A percentile compares a stretch with the other conserved stretches of the same genome.
These are phyloP conservation scores for Oophaga sylvatica DNA, from an alignment of 2,797 vertebrate species.

Conservation along the genomic window DNA sequence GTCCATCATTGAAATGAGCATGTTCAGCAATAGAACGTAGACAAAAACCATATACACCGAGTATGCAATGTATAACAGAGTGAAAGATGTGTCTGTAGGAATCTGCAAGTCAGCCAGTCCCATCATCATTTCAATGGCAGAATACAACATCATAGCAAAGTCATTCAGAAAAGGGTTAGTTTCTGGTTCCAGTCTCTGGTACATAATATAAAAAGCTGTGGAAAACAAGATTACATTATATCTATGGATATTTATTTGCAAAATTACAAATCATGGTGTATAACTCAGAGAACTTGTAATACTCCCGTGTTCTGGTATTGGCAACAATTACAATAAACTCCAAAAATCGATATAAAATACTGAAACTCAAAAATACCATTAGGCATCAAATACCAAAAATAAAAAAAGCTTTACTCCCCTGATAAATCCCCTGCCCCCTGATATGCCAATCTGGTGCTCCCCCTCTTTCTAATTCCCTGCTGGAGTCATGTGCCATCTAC, in stretches of 20 bases:
- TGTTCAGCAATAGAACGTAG: slow-evolving; percentile 55
- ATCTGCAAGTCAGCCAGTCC: slow-evolving; percentile 53
- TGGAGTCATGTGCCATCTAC: no score
- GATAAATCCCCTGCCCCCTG: no score
- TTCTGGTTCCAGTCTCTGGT: slow-evolving; percentile 40
- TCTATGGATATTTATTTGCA: background rate
- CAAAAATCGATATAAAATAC: no score
- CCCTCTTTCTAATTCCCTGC: no score
- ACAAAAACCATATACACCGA: slow-evolving; percentile 45
- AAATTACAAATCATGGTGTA: background rate
- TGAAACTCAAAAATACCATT: no score
- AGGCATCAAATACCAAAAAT: no score
- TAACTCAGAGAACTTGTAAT: no score
- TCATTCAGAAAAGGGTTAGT: slow-evolving; percentile 60
- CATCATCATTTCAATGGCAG: slow-evolving; percentile 54
- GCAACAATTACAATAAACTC: no score
- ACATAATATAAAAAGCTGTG: slow-evolving; percentile 49
- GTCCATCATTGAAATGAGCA: slow-evolving; percentile 57
- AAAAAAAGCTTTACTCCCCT: no score
- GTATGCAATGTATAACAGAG: slow-evolving; percentile 48
- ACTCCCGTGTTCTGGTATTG: no score
- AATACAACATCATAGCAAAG: slow-evolving; percentile 36
- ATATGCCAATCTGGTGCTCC: no score
- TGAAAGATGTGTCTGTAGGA: slow-evolving; percentile 42
- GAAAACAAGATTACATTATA: background rate